Percentiles rank a stretch among this genome's conserved stretches.
phyloP scores from a whole-genome alignment of 2,113 vertebrate genomes.

The Puffinus mauretanicus region DNA sequence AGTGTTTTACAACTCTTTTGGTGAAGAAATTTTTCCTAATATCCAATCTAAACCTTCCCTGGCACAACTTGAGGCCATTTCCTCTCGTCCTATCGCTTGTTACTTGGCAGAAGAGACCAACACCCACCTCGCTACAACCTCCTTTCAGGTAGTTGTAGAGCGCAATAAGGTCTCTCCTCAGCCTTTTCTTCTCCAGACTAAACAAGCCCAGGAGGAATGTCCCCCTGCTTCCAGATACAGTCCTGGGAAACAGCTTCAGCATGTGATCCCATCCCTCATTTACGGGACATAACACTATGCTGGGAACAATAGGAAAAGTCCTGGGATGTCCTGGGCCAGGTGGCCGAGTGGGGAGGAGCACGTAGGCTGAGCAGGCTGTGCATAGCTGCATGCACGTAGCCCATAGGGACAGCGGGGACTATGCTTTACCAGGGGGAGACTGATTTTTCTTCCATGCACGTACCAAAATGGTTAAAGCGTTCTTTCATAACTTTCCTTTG shows the following conservation, averaged over 20 bases:
- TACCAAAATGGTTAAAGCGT: neutral
- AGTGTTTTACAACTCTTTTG: rapidly evolving
- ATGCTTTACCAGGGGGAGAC: rapidly evolving
- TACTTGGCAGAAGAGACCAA: neutral
- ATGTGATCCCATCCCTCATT: neutral
- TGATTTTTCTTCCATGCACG: neutral
- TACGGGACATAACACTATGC: neutral
- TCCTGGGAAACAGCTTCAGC: neutral
- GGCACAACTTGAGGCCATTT: neutral
- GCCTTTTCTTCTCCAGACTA: neutral
- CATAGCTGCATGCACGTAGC: neutral
- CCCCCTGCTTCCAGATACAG: neutral
- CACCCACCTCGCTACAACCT: rapidly evolving
- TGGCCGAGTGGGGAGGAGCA: neutral
- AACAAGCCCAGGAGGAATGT: neutral
- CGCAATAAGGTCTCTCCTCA: neutral
- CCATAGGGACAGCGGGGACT: neutral
- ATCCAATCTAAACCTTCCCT: neutral
- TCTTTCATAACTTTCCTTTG: neutral
- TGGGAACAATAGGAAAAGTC: neutral
- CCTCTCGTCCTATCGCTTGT: neutral
- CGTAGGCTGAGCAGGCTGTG: neutral
- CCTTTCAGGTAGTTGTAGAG: neutral
- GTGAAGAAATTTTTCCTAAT: neutral
- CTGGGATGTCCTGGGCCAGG: neutral